These are phyloP conservation scores for Laticauda colubrina DNA, from an alignment of 2,113 vertebrate species.

Conservation along the genomic window DNA sequence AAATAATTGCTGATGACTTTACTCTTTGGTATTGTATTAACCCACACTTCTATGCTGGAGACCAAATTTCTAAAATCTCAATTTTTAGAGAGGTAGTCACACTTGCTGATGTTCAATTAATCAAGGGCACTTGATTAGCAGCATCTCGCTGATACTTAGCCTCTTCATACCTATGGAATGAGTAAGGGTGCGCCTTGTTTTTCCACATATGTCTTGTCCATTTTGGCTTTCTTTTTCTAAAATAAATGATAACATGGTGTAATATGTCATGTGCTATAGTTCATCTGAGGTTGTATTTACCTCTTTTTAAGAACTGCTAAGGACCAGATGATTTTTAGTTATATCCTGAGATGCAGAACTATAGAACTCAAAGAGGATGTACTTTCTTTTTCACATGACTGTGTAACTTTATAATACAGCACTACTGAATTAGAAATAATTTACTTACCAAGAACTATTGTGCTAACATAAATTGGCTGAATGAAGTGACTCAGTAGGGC, in stretches of 20 bases:
- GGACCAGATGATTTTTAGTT: neutral
- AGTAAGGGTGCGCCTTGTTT: neutral
- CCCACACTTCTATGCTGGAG: neutral
- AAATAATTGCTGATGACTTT: neutral
- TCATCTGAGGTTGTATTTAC: neutral
- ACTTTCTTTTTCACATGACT: neutral
- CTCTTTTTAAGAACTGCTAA: neutral
- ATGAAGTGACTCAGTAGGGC: conserved; percentile 92
- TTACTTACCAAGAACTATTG: conserved; percentile 83
- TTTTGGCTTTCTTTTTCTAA: neutral
- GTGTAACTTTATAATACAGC: neutral
- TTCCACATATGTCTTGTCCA: neutral
- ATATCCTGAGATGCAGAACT: neutral
- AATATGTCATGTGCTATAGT: neutral
- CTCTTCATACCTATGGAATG: neutral
- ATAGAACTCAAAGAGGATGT: neutral
- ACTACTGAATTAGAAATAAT: neutral
- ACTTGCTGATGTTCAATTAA: neutral
- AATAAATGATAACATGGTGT: neutral
- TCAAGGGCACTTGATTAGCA: neutral
- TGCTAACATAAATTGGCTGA: conserved; percentile 86
- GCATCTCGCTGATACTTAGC: neutral
- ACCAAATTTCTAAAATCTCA: neutral
- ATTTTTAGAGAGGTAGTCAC: neutral
- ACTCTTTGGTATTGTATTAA: neutral